These are phyloP conservation scores for Latheticus oryzae DNA, from an alignment of 2,888 invertebrate species.

Conservation along the genomic window DNA sequence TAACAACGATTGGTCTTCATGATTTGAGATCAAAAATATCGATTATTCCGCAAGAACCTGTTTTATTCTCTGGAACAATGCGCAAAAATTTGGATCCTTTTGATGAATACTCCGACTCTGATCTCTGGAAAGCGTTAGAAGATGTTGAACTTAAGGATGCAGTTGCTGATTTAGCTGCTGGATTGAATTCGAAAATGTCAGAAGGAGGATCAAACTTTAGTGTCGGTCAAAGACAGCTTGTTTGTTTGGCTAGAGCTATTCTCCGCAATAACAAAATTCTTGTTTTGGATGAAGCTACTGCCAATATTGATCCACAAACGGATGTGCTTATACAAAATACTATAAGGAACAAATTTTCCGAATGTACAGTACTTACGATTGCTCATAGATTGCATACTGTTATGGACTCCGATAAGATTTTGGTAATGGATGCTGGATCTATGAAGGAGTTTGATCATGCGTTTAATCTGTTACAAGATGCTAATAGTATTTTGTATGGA, in stretches of 20 bases:
- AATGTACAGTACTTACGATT: conserved; percentile 85
- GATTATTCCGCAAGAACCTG: conserved; percentile 71
- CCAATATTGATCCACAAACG: conserved; percentile 83
- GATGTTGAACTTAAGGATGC: conserved; percentile 82
- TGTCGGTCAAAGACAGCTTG: conserved; percentile 73
- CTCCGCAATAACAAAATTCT: conserved; percentile 63
- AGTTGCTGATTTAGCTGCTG: conserved; percentile 64
- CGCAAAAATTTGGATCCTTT: conserved; percentile 93
- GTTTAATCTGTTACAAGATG: conserved; percentile 70
- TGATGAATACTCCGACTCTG: conserved; percentile 77
- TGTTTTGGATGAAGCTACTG: conserved; percentile 78
- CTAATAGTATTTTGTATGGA: conserved; percentile 68
- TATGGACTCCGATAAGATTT: conserved; percentile 85
- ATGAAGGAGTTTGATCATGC: conserved; percentile 85
- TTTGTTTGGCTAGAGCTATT: conserved; percentile 77
- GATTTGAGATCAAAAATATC: conserved; percentile 68
- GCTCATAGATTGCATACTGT: conserved; percentile 87
- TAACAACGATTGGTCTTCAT: conserved; percentile 67
- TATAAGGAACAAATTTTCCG: conserved; percentile 78
- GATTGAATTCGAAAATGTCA: conserved; percentile 66
- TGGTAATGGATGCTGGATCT: conserved; percentile 84
- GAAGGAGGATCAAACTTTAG: conserved; percentile 72
- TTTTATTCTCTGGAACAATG: conserved; percentile 85
- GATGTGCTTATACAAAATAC: conserved; percentile 82
- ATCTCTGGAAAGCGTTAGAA: conserved; percentile 84